phyloP scores from a whole-genome alignment of 2,888 invertebrate species.

The Heliconius aoede region DNA sequence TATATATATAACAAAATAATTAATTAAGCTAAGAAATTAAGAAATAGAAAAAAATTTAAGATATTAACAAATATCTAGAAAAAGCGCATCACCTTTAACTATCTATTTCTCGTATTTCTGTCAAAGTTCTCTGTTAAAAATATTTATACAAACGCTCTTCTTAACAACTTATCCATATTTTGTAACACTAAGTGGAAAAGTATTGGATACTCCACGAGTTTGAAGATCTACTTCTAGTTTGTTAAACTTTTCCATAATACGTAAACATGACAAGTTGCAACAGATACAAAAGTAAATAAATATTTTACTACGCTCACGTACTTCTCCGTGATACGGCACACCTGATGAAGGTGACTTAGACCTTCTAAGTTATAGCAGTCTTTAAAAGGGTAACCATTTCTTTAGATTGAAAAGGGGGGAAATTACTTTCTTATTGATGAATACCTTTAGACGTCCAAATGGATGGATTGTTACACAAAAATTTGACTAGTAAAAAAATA shows the following conservation, averaged over 20 bases:
- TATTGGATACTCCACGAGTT: constrained; percentile 18
- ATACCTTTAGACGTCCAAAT: constrained; percentile 35
- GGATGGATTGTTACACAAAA: constrained; percentile 17
- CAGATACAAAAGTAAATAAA: constrained; percentile 27
- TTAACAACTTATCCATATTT: constrained; percentile 26
- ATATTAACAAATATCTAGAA: neutral
- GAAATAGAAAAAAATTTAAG: too few species aligned
- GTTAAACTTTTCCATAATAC: constrained; percentile 23
- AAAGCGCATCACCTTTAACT: too few species aligned
- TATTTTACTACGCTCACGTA: constrained; percentile 37
- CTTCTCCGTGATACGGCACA: constrained; percentile 49
- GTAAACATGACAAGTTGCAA: constrained; percentile 14
- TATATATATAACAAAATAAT: too few species aligned
- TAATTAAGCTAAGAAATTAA: too few species aligned
- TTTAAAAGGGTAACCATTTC: constrained; percentile 58
- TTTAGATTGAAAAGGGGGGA: constrained; percentile 56
- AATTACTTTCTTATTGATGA: constrained; percentile 48
- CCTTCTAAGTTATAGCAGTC: constrained; percentile 56
- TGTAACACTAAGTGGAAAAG: constrained; percentile 25
- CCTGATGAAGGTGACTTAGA: constrained; percentile 58
- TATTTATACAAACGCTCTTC: constrained; percentile 17
- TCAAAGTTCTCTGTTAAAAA: constrained; percentile 1
- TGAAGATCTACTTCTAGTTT: constrained; percentile 9
- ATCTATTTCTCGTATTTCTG: too few species aligned
- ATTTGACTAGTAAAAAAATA: too few species aligned